phyloP scores from a whole-genome alignment of 2,113 vertebrate species.

The Laticauda laticaudata region DNA sequence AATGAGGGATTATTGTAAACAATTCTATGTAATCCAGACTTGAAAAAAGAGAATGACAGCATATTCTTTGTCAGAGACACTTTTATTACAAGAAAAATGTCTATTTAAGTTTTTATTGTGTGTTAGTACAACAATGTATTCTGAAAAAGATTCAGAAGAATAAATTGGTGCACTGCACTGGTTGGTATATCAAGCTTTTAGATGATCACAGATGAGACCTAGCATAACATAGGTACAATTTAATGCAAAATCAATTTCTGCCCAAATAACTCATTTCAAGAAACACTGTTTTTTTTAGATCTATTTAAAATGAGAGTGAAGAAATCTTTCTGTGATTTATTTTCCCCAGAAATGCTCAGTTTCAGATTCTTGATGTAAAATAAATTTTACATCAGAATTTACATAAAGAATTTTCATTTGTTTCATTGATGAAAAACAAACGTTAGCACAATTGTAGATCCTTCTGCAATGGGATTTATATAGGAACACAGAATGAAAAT shows the following conservation, averaged over 20 bases:
- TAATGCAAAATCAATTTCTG: background rate
- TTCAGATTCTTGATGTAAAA: conserved; percentile 7
- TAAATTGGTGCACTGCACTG: background rate
- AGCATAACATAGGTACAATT: background rate
- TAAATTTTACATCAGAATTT: no score
- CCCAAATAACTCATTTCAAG: background rate
- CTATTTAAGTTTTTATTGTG: background rate
- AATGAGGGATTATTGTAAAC: conserved; percentile 10
- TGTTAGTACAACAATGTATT: background rate
- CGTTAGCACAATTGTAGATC: background rate
- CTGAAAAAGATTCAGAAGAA: conserved; percentile 7
- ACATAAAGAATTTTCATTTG: conserved; percentile 9
- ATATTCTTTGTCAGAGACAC: background rate
- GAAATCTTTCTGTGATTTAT: conserved; percentile 24
- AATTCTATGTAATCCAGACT: background rate
- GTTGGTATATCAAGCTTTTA: background rate
- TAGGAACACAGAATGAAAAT: background rate
- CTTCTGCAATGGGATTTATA: background rate
- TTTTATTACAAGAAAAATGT: background rate
- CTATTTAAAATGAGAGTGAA: conserved; percentile 13
- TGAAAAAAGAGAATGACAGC: background rate
- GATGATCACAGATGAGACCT: background rate
- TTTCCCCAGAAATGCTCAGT: background rate
- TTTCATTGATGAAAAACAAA: background rate
- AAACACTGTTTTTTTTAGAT: background rate